Evolutionary conservation across 2,888 invertebrate species (phyloP), one percentile per base, ranked within the genome.

Genomic region (Cheilosia soror): DNA sequence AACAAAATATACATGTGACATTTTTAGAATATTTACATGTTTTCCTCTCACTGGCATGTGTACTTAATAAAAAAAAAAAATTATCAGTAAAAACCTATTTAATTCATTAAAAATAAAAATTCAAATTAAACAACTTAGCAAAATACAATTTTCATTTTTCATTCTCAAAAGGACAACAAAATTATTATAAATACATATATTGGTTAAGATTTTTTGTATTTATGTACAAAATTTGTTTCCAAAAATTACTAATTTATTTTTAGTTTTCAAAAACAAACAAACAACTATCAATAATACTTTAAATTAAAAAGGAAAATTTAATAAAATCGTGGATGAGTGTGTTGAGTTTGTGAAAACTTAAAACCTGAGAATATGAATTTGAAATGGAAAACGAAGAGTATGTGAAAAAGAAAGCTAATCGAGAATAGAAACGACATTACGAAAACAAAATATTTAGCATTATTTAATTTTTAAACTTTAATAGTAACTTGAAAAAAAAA

Each of bases 41-140:
- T 63, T 62, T 62, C 15, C 69, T 81, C 69, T 69, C 31, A 57
- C 75, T 75, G 68, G 75, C 62, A 40, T 68, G 62, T 75, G 49
- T 68, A 69, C 71, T 68, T 62, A 73, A 49, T 72, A 60, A 62
- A 58, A 42, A 40, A 42, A 40, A 55, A 68, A 58, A 63, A 11
- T 62, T 62, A 57, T 65, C 44, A 62, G 58, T 33, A 51, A 57
- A 68, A 58, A 57, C 15, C 42, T 60, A 49, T 55, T 69, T 37
- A 55, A 69, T 37, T 78, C 55, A 49, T 57, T 78, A 40, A 27
- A 40, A 27, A 33, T 44, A 33, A 31, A 55, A 53, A 51, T 13
- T 42, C 5, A 51, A 33, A 31, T 27, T 9, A 55, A 72, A 51
- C 27, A 37, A 7, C 5, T 49, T 53, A 53, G 66, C 20, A 31